Conservation (phyloP, 2,113 vertebrate species). For the Lota lota region DNA sequence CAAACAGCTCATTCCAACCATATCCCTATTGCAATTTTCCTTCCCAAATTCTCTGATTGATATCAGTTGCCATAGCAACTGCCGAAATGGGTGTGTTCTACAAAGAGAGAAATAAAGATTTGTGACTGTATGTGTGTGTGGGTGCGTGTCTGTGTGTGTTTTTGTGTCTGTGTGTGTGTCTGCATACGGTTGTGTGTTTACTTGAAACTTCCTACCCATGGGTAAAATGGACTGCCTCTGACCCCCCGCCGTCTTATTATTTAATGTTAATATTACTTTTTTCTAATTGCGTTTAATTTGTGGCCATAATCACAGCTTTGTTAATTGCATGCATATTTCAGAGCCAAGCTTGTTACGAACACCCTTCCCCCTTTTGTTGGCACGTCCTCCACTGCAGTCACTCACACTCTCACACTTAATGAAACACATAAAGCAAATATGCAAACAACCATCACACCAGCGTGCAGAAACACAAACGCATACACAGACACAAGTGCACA, state of each 20-base stretch:
- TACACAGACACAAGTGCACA: neutral
- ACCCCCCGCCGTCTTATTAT: conserved; percentile 50
- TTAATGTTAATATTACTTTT: conserved; percentile 62
- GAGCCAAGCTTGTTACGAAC: conserved; percentile 56
- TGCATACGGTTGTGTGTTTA: conserved; percentile 12
- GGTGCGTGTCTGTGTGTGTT: conserved; percentile 6
- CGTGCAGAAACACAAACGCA: neutral
- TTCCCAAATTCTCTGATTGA: conserved; percentile 41
- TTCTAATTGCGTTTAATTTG: conserved; percentile 67
- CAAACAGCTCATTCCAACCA: conserved; percentile 33
- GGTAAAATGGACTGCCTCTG: neutral
- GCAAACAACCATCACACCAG: too few species aligned
- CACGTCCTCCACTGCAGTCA: neutral
- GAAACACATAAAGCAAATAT: too few species aligned
- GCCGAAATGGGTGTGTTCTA: conserved; percentile 12
- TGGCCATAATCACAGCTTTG: conserved; percentile 66
- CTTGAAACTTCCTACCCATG: conserved; percentile 23
- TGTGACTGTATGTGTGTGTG: conserved; percentile 3
- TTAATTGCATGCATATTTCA: conserved; percentile 72
- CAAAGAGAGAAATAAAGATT: neutral
- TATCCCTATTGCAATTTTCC: conserved; percentile 33
- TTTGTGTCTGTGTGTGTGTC: conserved; percentile 7
- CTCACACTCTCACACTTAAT: neutral
- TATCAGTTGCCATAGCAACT: conserved; percentile 54
- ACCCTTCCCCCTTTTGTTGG: neutral